These are phyloP conservation scores for Oedothorax gibbosus DNA, from an alignment of 1,140 invertebrate species.

Conservation along the genomic window DNA sequence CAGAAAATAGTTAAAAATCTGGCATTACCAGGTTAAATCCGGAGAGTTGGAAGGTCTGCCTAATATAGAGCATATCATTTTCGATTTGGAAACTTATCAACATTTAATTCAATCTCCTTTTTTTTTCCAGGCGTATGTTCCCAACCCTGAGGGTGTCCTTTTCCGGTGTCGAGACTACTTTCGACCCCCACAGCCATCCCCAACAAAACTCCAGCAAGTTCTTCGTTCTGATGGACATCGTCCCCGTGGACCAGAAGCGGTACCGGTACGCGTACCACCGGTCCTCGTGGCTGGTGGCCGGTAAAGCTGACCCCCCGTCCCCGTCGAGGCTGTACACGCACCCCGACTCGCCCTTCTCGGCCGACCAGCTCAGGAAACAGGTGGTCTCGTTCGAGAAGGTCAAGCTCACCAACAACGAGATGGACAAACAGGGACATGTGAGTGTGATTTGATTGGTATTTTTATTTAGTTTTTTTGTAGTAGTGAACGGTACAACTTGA, in stretches of 20 bases:
- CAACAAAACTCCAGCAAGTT: slow-evolving; percentile 67
- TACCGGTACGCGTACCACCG: slow-evolving; percentile 80
- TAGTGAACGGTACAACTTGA: no score
- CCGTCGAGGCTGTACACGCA: slow-evolving; percentile 88
- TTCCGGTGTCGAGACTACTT: slow-evolving; percentile 71
- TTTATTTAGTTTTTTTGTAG: no score
- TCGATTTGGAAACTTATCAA: no score
- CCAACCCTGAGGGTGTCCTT: slow-evolving; percentile 77
- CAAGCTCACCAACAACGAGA: slow-evolving; percentile 80
- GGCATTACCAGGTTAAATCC: no score
- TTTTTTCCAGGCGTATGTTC: slow-evolving; percentile 75
- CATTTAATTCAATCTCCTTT: background rate
- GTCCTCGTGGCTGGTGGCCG: slow-evolving; percentile 77
- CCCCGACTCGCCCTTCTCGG: slow-evolving; percentile 98
- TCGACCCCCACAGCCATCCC: slow-evolving; percentile 48
- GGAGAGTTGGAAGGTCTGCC: no score
- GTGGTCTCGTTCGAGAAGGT: slow-evolving; percentile 81
- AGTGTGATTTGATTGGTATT: slow-evolving; percentile 65
- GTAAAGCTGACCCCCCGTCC: slow-evolving; percentile 88
- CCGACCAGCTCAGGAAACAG: slow-evolving; percentile 82
- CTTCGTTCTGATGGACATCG: slow-evolving; percentile 76
- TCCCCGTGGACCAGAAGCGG: slow-evolving; percentile 76
- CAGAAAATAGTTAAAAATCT: no score
- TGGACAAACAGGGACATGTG: slow-evolving; percentile 78
- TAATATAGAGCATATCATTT: no score